These are phyloP conservation scores for Cephus cinctus DNA, from an alignment of 1,140 invertebrate genomes.

Conservation along the genomic window DNA sequence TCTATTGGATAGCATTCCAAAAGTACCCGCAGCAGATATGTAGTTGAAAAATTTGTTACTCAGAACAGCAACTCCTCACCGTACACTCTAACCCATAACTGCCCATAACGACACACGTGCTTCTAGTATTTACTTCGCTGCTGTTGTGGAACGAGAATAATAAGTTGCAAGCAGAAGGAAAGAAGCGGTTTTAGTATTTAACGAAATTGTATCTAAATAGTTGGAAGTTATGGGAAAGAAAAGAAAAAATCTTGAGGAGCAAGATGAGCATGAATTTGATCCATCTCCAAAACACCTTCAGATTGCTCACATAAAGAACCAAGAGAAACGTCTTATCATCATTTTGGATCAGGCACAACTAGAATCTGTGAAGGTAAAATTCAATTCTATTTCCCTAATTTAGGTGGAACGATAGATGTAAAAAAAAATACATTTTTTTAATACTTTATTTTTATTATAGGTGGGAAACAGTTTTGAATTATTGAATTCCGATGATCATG, in stretches of 20 bases:
- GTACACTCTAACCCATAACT: too few species aligned
- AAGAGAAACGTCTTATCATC: constrained; percentile 89
- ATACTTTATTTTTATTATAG: constrained; percentile 57
- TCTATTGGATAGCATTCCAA: too few species aligned
- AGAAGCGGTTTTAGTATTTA: too few species aligned
- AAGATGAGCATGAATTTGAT: constrained; percentile 67
- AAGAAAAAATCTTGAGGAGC: constrained; percentile 56
- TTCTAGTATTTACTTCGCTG: too few species aligned
- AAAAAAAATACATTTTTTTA: constrained; percentile 3
- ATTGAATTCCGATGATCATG: constrained; percentile 93
- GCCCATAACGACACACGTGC: too few species aligned
- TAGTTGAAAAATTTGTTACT: too few species aligned
- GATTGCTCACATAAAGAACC: constrained; percentile 69
- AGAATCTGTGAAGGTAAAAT: constrained; percentile 89
- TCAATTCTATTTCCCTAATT: neutral
- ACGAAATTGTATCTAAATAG: too few species aligned
- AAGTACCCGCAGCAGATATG: too few species aligned
- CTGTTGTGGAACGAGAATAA: too few species aligned
- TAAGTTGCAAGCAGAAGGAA: too few species aligned
- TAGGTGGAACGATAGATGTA: neutral
- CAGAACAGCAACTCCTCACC: too few species aligned
- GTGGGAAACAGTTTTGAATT: constrained; percentile 86
- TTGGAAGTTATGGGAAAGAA: constrained; percentile 76
- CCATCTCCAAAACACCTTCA: constrained; percentile 67
- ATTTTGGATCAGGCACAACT: constrained; percentile 92